Evolutionary conservation across 2,113 vertebrate genomes (phyloP).

Genomic region (Perca flavescens): DNA sequence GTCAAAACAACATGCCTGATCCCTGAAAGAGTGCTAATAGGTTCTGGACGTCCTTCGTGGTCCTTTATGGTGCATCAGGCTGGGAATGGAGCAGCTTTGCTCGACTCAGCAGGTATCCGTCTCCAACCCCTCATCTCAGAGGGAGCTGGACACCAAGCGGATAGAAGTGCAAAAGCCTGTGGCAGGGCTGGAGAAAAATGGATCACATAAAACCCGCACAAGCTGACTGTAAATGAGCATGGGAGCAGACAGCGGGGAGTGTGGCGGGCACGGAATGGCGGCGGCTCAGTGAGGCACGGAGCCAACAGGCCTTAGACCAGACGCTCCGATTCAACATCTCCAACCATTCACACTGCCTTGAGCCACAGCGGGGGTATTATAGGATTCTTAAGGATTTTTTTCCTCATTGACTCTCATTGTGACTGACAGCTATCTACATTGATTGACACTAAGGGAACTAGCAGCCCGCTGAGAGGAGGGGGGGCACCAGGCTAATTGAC

Average conservation of each 20-base stretch:
- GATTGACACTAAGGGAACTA: slow-evolving; percentile 72
- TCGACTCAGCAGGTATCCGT: slow-evolving; percentile 62
- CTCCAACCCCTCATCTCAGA: slow-evolving; percentile 41
- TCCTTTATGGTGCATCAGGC: slow-evolving; percentile 71
- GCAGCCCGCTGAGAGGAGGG: slow-evolving; percentile 50
- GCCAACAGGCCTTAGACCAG: slow-evolving; percentile 65
- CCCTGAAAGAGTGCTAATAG: slow-evolving; percentile 29
- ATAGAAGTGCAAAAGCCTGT: slow-evolving; percentile 33
- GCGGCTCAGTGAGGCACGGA: slow-evolving; percentile 34
- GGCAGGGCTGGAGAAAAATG: slow-evolving; percentile 59
- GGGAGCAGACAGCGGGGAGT: slow-evolving; percentile 39
- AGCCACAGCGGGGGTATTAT: slow-evolving; percentile 62
- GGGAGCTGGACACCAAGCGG: slow-evolving; percentile 46
- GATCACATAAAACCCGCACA: slow-evolving; percentile 63
- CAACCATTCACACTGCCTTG: slow-evolving; percentile 65
- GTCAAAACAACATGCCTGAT: slow-evolving; percentile 53
- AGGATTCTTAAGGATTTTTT: slow-evolving; percentile 48
- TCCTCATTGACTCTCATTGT: slow-evolving; percentile 48
- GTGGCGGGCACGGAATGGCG: slow-evolving; percentile 8
- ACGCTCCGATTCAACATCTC: slow-evolving; percentile 63
- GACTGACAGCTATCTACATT: slow-evolving; percentile 82
- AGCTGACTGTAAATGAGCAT: slow-evolving; percentile 72
- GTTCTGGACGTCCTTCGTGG: slow-evolving; percentile 53
- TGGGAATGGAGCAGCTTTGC: slow-evolving; percentile 64
- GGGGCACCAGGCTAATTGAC: slow-evolving; percentile 75